These are phyloP conservation scores for Papilio machaon DNA, from an alignment of 1,140 invertebrate genomes.

Conservation along the genomic window DNA sequence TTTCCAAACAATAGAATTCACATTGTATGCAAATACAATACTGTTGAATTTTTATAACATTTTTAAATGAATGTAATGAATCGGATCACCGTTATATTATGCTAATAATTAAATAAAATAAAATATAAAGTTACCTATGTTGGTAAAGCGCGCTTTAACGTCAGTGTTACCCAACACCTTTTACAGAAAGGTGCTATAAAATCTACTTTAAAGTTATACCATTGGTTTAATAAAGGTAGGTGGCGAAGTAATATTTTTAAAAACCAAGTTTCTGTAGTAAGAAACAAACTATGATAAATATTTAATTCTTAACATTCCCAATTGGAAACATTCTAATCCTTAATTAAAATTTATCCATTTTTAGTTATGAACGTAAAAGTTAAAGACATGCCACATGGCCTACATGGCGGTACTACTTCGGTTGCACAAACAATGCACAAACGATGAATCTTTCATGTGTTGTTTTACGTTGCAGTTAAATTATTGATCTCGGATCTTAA, in stretches of 20 bases:
- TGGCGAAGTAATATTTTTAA: background rate
- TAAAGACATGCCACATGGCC: background rate
- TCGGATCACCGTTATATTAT: background rate
- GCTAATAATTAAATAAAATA: background rate
- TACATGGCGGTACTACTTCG: background rate
- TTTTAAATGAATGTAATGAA: background rate
- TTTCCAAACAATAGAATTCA: background rate
- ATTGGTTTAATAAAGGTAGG: background rate
- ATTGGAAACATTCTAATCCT: no score
- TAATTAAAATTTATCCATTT: no score
- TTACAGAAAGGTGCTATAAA: background rate
- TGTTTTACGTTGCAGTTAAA: no score
- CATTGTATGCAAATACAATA: slow-evolving; percentile 19
- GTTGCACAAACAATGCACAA: background rate
- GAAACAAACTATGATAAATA: no score
- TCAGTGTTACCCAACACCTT: background rate
- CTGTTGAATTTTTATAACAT: background rate
- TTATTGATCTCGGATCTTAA: no score
- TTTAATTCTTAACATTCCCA: no score
- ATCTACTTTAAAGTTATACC: background rate
- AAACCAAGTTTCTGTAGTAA: background rate
- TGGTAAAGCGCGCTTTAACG: background rate
- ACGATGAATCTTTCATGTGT: background rate
- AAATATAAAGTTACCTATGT: background rate
- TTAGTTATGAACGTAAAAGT: background rate